These are phyloP conservation scores for Nylanderia fulva DNA, from an alignment of 1,140 invertebrate genomes.

Conservation along the genomic window DNA sequence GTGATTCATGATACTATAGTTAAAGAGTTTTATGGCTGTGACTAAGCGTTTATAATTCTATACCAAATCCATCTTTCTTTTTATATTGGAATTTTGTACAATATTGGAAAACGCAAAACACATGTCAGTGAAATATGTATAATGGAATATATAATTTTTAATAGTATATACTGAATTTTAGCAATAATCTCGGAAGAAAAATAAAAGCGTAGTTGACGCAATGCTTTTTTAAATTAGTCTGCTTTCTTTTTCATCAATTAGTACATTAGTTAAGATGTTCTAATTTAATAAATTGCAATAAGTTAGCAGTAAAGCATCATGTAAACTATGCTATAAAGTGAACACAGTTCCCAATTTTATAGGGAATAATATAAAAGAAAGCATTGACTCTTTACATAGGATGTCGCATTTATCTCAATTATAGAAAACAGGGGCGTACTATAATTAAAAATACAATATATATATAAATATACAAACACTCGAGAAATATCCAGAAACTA, in stretches of 20 bases:
- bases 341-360: slow-evolving; percentile 2
- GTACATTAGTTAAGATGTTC: neutral
- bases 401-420: neutral
- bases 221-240: slow-evolving; percentile 1
- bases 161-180: neutral
- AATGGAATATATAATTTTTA: neutral
- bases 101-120: neutral
- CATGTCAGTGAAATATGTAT: neutral
- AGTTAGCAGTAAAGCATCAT: neutral
- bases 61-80: neutral
- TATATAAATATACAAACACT: too few relatives aligned
- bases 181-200: slow-evolving; percentile 29
- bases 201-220: neutral
- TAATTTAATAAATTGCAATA: neutral
- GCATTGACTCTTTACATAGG: neutral
- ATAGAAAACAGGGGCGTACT: neutral
- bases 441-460: slow-evolving; percentile 22
- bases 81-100: neutral
- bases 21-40: neutral
- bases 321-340: slow-evolving; percentile 2
- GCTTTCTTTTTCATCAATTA: neutral
- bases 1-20: neutral
- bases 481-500: neutral
- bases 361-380: neutral
- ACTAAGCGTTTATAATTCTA: slow-evolving; percentile 3